Conservation (phyloP, 1,140 invertebrate genomes). For the Drosophila pachea region DNA sequence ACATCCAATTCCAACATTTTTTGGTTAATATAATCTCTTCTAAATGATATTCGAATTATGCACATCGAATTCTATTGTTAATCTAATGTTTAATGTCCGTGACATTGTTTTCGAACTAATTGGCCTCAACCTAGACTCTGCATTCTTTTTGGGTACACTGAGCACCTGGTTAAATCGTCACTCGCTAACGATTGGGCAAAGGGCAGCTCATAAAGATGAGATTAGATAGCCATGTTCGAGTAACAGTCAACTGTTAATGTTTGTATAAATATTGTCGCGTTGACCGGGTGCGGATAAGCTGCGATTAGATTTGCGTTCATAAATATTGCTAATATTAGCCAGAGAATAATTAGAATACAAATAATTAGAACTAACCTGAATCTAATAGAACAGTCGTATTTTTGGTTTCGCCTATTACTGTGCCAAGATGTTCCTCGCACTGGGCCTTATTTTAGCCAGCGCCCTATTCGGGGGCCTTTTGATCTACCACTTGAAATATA, state of each 20-base stretch:
- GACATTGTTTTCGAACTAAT: not conserved
- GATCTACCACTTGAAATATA: conserved; percentile 65
- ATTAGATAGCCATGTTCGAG: conserved; percentile 32
- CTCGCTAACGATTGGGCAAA: conserved; percentile 11
- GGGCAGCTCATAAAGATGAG: conserved; percentile 33
- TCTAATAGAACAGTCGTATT: not conserved
- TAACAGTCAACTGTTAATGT: conserved; percentile 6
- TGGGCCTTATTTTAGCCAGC: conserved; percentile 55
- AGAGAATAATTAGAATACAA: too few species aligned
- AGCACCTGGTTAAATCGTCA: not conserved
- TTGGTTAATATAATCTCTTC: too few species aligned
- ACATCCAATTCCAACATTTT: too few species aligned
- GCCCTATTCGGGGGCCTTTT: conserved; percentile 47
- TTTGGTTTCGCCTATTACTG: not conserved
- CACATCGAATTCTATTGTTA: too few species aligned
- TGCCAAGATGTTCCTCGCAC: conserved; percentile 44
- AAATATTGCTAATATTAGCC: not conserved
- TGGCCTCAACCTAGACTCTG: not conserved
- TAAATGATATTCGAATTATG: too few species aligned
- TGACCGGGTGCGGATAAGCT: conserved; percentile 15
- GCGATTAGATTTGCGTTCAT: conserved; percentile 21
- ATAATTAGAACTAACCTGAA: too few species aligned
- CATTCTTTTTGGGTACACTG: not conserved
- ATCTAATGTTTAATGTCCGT: too few species aligned
- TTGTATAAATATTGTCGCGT: too few species aligned